Evolutionary conservation across 1,140 invertebrate species (phyloP).

Genomic region (Andricus grossulariae): DNA sequence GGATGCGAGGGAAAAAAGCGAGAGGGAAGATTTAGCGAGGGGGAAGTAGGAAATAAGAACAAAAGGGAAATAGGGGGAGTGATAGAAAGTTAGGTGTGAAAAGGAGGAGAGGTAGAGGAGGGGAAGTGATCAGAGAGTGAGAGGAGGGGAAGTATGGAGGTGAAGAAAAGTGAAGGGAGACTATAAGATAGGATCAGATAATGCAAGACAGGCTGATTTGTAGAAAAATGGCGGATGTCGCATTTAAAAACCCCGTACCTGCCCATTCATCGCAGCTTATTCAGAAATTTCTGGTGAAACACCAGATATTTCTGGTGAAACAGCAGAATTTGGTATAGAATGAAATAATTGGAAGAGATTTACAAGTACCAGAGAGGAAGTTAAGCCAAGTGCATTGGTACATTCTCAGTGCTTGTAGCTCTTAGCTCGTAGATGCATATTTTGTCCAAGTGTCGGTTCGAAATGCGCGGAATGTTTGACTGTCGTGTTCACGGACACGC

Average conservation of each 20-base stretch:
- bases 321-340: neutral
- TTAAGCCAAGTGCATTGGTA: neutral
- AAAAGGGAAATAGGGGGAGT: neutral
- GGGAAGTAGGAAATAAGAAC: neutral
- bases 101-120: neutral
- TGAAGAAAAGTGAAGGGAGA: too few relatives aligned
- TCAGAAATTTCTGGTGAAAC: too few relatives aligned
- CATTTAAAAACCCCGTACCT: too few relatives aligned
- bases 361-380: neutral
- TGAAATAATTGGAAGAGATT: neutral
- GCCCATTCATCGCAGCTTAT: too few relatives aligned
- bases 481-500: constrained; percentile 58
- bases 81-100: neutral
- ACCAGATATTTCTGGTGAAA: too few relatives aligned
- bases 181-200: too few relatives aligned
- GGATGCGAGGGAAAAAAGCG: too few relatives aligned
- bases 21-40: too few relatives aligned
- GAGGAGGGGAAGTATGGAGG: too few relatives aligned
- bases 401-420: neutral
- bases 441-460: constrained; percentile 22
- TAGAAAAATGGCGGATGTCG: too few relatives aligned
- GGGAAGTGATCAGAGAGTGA: too few relatives aligned
- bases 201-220: too few relatives aligned
- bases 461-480: constrained; percentile 49
- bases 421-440: constrained; percentile 32